Base-by-base conservation (phyloP, 2,888 invertebrate species). In the Neria commutata region DNA sequence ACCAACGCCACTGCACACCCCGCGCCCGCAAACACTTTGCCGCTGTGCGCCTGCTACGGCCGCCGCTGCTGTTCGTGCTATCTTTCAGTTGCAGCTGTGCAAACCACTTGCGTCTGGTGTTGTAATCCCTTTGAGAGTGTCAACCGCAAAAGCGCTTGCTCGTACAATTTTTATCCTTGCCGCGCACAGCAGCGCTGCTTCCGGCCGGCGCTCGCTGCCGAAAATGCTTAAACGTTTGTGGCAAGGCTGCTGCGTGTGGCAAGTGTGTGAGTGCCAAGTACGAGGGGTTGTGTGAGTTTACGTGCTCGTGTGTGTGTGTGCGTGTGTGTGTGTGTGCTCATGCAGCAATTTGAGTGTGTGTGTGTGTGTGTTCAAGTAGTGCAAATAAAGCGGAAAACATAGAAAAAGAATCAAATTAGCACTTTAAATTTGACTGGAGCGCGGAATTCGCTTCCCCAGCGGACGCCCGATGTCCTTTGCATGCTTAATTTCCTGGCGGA, bases 61-160 rank as follows among this genome's bases (percentile, higher is more conserved):
- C 21, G n/a, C n/a, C n/a, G n/a, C n/a, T n/a, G n/a, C n/a, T 42
- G 24, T 14, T 37, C 16, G 47, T 26, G 21, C 21, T 58, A 58
- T 54, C 46, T 50, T 50, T 58, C 58, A 50, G 49, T 34, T 46
- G 54, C 58, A 58, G 58, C 40, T 52, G 40, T 40, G 37, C 40
- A 24, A n/a, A 33, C 50, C 26, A 6, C 34, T n/a, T 16, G 24
- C 21, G 21, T 21, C 25, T 29, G 46, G 46, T 52, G 47, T 57
- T 49, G 53, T 58, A 58, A 53, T 58, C 58, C 58, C 49, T 58
- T 58, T 53, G 58, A 53, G 58, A 26, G 24, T 48, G 58, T 58
- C 52, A 58, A 58, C 58, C 58, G 53, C 58, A 47, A 34, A 34
- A 42, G 17, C n/a, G n/a, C n/a, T n/a, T n/a, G n/a, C n/a, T 42